These are phyloP conservation scores for Agrochola macilenta DNA, from an alignment of 2,888 invertebrate species.

Conservation along the genomic window DNA sequence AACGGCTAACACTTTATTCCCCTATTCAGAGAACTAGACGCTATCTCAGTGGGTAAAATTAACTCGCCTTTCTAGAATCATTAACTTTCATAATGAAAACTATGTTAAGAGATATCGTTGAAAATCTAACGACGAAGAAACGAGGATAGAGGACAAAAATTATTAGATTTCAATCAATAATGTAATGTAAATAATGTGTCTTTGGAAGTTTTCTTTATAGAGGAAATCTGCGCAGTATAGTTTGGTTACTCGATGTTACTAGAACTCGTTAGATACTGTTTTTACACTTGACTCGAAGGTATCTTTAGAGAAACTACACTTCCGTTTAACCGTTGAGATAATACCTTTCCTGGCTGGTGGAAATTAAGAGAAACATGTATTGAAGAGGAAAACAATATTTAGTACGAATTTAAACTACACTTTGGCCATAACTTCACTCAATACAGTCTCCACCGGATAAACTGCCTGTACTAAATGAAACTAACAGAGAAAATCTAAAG, in stretches of 20 bases:
- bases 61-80: conserved; percentile 39
- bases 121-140: conserved; percentile 9
- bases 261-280: neutral
- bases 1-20: conserved; percentile 44
- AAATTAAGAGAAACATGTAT: neutral
- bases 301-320: neutral
- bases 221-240: neutral
- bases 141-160: neutral
- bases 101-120: conserved; percentile 31
- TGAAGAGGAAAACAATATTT: no score
- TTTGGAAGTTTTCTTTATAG: conserved; percentile 3
- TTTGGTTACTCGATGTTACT: neutral
- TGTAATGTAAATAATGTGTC: conserved; percentile 12
- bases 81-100: conserved; percentile 49
- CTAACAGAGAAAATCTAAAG: conserved; percentile 2
- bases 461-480: neutral
- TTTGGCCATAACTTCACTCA: neutral
- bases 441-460: neutral
- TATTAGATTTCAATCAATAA: conserved; percentile 17
- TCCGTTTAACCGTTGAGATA: neutral
- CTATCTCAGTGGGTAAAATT: conserved; percentile 40
- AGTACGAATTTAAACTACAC: neutral
- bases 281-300: neutral
- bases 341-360: neutral
- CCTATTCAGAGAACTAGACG: conserved; percentile 40